These are phyloP conservation scores for Contarinia nasturtii DNA, from an alignment of 1,140 invertebrate species.

Conservation along the genomic window DNA sequence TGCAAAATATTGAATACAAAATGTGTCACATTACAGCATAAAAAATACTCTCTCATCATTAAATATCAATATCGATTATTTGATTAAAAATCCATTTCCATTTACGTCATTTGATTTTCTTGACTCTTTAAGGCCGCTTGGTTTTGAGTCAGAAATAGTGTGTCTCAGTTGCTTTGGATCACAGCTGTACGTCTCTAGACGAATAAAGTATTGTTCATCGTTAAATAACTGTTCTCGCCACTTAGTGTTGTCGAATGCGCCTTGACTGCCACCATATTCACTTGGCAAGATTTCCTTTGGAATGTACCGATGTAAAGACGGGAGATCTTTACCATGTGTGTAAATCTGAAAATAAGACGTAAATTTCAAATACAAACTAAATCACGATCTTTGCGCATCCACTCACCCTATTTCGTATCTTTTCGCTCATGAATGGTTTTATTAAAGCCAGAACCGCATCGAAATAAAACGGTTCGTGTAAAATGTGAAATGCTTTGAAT, in stretches of 20 bases:
- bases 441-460: conserved; percentile 35
- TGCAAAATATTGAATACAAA: too few species aligned
- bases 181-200: conserved; percentile 9
- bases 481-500: conserved; percentile 37
- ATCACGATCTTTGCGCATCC: too few species aligned
- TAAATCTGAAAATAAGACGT: conserved; percentile 21
- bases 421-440: conserved; percentile 37
- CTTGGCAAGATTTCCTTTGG: conserved; percentile 27
- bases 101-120: too few species aligned
- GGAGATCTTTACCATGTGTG: conserved; percentile 31
- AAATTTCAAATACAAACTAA: conserved; percentile 12
- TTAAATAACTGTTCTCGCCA: conserved; percentile 18
- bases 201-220: conserved; percentile 18
- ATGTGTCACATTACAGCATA: too few species aligned
- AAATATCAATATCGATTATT: too few species aligned
- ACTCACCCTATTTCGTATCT: conserved; percentile 29
- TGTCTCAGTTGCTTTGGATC: too few species aligned
- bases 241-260: conserved; percentile 23
- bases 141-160: too few species aligned
- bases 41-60: too few species aligned
- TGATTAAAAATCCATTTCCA: too few species aligned
- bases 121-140: too few species aligned
- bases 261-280: conserved; percentile 32
- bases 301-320: conserved; percentile 25
- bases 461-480: conserved; percentile 41